Conservation (phyloP, 2,888 invertebrate species). For the Drepana falcataria region DNA sequence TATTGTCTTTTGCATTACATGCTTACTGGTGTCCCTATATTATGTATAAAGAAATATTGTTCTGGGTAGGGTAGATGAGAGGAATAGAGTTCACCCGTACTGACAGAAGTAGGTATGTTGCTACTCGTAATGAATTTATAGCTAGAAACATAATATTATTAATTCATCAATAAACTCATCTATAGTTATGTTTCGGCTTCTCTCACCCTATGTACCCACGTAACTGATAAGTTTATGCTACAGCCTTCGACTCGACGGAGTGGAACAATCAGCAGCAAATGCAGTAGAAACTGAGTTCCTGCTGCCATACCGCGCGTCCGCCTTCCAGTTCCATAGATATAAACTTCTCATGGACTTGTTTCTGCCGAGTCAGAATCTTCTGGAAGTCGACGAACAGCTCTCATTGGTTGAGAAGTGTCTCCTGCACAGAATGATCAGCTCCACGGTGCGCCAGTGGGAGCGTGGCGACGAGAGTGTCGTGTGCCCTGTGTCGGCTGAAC, state of each 20-base stretch:
- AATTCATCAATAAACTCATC: too few relatives aligned
- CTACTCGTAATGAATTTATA: too few relatives aligned
- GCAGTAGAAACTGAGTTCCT: slow-evolving; percentile 66
- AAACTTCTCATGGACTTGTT: slow-evolving; percentile 79
- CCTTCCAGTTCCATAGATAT: slow-evolving; percentile 79
- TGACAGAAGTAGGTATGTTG: too few relatives aligned
- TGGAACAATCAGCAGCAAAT: slow-evolving; percentile 70
- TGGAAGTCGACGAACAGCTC: slow-evolving; percentile 55
- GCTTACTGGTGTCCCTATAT: too few relatives aligned
- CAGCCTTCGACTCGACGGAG: slow-evolving; percentile 81
- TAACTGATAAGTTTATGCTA: too few relatives aligned
- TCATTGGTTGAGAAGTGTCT: slow-evolving; percentile 66
- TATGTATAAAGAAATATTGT: too few relatives aligned
- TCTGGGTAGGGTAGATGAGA: too few relatives aligned
- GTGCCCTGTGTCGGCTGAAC: slow-evolving; percentile 64
- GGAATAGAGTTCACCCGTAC: too few relatives aligned
- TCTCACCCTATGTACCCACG: too few relatives aligned
- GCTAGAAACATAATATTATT: too few relatives aligned
- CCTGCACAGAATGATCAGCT: slow-evolving; percentile 79
- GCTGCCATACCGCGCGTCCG: slow-evolving; percentile 78
- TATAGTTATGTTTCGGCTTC: too few relatives aligned
- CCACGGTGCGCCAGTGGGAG: slow-evolving; percentile 77
- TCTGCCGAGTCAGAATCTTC: slow-evolving; percentile 68
- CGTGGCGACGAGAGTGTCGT: slow-evolving; percentile 78
- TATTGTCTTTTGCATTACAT: too few relatives aligned